These are phyloP conservation scores for Chelonia mydas DNA, from an alignment of 2,797 vertebrate genomes.

Conservation along the genomic window DNA sequence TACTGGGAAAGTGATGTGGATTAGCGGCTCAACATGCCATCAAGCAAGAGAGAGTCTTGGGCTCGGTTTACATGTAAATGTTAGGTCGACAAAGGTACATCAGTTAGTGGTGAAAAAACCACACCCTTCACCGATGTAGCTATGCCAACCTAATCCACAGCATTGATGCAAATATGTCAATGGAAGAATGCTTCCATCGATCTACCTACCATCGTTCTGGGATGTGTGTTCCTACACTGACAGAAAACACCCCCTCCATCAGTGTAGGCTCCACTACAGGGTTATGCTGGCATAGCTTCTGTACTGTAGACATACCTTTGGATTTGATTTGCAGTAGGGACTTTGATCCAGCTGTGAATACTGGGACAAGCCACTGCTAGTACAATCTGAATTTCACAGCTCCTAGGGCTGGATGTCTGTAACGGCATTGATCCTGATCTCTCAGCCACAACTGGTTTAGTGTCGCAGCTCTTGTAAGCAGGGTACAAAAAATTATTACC, in stretches of 20 bases:
- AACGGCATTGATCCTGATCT: neutral
- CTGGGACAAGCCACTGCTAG: neutral
- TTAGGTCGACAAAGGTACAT: neutral
- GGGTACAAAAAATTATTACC: neutral
- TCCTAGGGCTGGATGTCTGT: rapidly evolving
- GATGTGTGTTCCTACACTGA: neutral
- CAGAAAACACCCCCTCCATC: neutral
- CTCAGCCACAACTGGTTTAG: neutral
- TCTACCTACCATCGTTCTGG: neutral
- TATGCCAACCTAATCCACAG: neutral
- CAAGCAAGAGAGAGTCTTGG: neutral
- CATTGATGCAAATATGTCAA: neutral
- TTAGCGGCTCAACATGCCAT: neutral
- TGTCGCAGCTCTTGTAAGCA: rapidly evolving
- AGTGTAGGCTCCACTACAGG: neutral
- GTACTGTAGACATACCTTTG: neutral
- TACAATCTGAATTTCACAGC: neutral
- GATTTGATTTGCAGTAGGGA: rapidly evolving
- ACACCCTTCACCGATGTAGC: neutral
- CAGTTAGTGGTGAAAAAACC: neutral
- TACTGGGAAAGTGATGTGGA: rapidly evolving
- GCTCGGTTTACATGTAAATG: neutral
- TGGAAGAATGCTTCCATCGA: neutral
- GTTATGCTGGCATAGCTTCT: neutral
- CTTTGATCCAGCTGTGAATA: rapidly evolving